These are phyloP conservation scores for Calosoma granatense DNA, from an alignment of 1,140 invertebrate species.

Conservation along the genomic window DNA sequence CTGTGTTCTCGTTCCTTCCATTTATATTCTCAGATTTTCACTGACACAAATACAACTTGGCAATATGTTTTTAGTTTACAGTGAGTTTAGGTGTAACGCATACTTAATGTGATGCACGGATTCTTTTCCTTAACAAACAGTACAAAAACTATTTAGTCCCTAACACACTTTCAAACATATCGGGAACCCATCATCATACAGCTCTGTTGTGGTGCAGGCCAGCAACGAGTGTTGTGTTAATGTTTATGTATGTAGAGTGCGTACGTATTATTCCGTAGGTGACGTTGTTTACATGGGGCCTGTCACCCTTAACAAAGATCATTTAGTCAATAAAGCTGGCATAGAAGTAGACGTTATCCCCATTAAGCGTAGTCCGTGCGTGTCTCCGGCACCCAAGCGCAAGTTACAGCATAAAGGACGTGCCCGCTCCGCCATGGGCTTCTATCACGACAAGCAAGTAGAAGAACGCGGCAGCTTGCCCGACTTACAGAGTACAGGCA, in stretches of 20 bases:
- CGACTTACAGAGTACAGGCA: slow-evolving; percentile 21
- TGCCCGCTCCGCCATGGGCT: slow-evolving; percentile 28
- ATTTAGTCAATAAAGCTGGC: slow-evolving; percentile 32
- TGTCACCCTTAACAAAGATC: slow-evolving; percentile 35
- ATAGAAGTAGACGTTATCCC: slow-evolving; percentile 33
- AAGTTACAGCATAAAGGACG: slow-evolving; percentile 22
- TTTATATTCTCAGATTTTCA: no score
- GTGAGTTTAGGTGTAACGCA: background rate
- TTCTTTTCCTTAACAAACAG: background rate
- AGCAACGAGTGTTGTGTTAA: no score
- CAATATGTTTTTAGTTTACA: no score
- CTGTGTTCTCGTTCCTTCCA: background rate
- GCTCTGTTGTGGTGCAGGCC: no score
- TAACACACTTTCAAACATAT: slow-evolving; percentile 27
- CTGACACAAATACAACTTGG: background rate
- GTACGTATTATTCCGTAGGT: no score
- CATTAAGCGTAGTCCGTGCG: slow-evolving; percentile 30
- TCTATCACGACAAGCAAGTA: slow-evolving; percentile 17
- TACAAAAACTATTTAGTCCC: background rate
- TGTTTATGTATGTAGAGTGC: no score
- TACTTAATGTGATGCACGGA: background rate
- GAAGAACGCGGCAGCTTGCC: slow-evolving; percentile 29
- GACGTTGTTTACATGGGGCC: slow-evolving; percentile 32
- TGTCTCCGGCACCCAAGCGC: slow-evolving; percentile 24
- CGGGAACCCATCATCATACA: slow-evolving; percentile 24